Percentiles rank a stretch among this genome's conserved stretches.
These are phyloP conservation scores for Camponotus pennsylvanicus DNA, from an alignment of 1,140 invertebrate genomes.

Conservation along the genomic window DNA sequence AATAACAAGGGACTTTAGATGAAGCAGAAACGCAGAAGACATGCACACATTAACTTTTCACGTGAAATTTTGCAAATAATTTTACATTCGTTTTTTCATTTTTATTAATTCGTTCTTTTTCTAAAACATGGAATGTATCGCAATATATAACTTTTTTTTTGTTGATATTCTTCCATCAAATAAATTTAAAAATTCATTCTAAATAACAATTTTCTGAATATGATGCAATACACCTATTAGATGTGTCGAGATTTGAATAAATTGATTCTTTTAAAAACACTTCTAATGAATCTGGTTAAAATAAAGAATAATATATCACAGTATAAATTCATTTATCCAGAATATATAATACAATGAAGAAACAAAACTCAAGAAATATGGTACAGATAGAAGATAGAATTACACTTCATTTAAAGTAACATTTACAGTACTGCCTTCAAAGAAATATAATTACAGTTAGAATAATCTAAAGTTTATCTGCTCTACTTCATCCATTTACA, in stretches of 20 bases:
- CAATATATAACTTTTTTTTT: slow-evolving; percentile 4
- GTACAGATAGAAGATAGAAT: slow-evolving; percentile 61
- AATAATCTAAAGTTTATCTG: slow-evolving; percentile 8
- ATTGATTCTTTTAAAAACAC: slow-evolving; percentile 4
- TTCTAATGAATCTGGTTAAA: slow-evolving; percentile 41
- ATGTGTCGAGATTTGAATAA: neutral
- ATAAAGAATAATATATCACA: slow-evolving; percentile 64
- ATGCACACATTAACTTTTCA: slow-evolving; percentile 34
- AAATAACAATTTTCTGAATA: slow-evolving; percentile 4
- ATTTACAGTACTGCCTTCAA: slow-evolving; percentile 33
- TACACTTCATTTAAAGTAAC: slow-evolving; percentile 65
- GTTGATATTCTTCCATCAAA: neutral
- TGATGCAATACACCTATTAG: neutral
- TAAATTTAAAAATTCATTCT: slow-evolving; percentile 37
- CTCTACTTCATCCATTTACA: slow-evolving; percentile 4
- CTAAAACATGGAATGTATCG: neutral
- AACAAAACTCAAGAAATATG: slow-evolving; percentile 64
- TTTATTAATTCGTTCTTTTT: neutral
- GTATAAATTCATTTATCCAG: slow-evolving; percentile 69
- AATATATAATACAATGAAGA: slow-evolving; percentile 67
- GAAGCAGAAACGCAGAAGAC: neutral
- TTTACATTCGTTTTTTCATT: neutral
- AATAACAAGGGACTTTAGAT: neutral
- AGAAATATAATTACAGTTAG: slow-evolving; percentile 14
- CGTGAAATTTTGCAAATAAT: neutral